These are phyloP conservation scores for Trachops cirrhosus DNA, from an alignment of 2,797 vertebrate species.

Conservation along the genomic window DNA sequence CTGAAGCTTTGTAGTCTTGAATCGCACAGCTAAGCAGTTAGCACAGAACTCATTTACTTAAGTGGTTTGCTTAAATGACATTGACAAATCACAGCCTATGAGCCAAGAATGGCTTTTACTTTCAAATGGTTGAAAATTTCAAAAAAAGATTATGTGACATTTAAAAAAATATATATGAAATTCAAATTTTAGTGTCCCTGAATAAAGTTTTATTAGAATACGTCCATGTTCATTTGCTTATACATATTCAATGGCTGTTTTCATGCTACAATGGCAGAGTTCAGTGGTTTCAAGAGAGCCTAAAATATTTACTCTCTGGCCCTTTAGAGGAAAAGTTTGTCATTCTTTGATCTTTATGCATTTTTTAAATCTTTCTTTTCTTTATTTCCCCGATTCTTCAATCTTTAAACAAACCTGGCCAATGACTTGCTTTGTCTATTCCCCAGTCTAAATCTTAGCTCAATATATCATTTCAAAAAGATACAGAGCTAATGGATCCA, in stretches of 20 bases:
- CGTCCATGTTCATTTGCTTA: background rate
- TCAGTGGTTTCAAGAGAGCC: background rate
- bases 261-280: background rate
- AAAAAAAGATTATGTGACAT: background rate
- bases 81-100: background rate
- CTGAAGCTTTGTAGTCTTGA: background rate
- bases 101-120: background rate
- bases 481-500: background rate
- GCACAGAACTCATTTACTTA: background rate
- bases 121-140: background rate
- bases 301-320: background rate
- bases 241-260: background rate
- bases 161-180: constrained; percentile 5
- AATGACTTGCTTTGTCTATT: background rate
- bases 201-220: background rate
- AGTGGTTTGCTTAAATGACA: background rate
- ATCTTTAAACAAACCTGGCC: background rate
- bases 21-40: background rate
- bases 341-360: background rate
- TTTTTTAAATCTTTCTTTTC: too few relatives aligned
- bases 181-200: background rate
- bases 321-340: background rate
- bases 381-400: background rate
- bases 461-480: constrained; percentile 30
- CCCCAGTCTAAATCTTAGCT: background rate